phyloP scores from a whole-genome alignment of 2,797 vertebrate genomes.

The Pseudopleuronectes americanus region DNA sequence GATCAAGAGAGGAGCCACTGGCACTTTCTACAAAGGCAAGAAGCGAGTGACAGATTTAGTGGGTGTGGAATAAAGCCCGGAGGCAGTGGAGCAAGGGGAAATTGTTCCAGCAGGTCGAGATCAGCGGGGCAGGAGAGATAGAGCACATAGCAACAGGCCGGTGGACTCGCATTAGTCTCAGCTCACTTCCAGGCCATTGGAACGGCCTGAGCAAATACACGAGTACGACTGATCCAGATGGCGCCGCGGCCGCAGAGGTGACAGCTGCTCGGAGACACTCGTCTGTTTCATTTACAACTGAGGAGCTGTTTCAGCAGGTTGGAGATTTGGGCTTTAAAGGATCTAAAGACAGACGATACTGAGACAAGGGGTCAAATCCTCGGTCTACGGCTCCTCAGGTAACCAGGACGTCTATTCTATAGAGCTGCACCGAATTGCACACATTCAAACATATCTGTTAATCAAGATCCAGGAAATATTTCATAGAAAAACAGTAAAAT shows the following conservation, averaged over 20 bases:
- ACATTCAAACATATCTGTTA: no score
- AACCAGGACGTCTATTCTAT: no score
- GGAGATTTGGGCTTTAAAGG: no score
- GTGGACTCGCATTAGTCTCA: slow-evolving; percentile 77
- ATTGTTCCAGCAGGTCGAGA: slow-evolving; percentile 77
- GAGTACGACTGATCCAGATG: neutral
- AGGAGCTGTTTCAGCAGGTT: no score
- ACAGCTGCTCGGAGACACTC: neutral
- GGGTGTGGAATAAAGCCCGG: slow-evolving; percentile 75
- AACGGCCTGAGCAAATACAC: slow-evolving; percentile 50
- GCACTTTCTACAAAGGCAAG: slow-evolving; percentile 7
- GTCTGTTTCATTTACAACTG: neutral
- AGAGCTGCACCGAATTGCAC: no score
- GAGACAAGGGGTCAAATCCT: no score
- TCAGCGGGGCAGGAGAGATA: slow-evolving; percentile 72
- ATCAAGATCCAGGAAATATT: no score
- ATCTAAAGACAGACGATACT: no score
- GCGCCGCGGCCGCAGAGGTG: neutral
- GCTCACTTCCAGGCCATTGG: slow-evolving; percentile 70
- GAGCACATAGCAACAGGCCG: slow-evolving; percentile 77
- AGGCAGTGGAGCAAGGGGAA: slow-evolving; percentile 76
- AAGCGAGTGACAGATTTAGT: slow-evolving; percentile 44
- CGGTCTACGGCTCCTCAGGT: no score
- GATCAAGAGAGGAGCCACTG: slow-evolving; percentile 5
- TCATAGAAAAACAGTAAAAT: no score